Conservation (phyloP, 1,140 invertebrate species). For the Polyergus mexicanus region DNA sequence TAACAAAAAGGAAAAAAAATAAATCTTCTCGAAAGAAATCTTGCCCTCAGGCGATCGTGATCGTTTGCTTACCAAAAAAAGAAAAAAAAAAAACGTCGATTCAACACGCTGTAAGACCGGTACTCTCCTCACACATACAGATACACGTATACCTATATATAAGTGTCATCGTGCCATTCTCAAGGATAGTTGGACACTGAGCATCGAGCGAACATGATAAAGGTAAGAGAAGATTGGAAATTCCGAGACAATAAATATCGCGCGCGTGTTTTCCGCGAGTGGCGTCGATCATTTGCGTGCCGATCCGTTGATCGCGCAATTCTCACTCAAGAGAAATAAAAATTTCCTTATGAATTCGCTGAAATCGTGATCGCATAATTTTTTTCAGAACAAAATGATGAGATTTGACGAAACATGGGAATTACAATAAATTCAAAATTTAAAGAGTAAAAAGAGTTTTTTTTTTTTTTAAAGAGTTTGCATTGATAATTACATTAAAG, state of each 20-base stretch:
- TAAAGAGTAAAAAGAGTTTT: neutral
- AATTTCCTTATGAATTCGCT: neutral
- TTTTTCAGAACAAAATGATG: neutral
- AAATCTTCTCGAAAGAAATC: neutral
- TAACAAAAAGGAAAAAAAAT: constrained; percentile 39
- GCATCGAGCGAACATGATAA: constrained; percentile 80
- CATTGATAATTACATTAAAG: no score
- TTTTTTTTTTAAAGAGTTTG: neutral
- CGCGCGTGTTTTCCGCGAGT: neutral
- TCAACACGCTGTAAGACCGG: constrained; percentile 76
- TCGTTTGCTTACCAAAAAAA: constrained; percentile 70
- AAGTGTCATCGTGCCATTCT: constrained; percentile 75
- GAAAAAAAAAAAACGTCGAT: constrained; percentile 79
- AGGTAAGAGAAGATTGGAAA: constrained; percentile 75
- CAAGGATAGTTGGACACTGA: constrained; percentile 77
- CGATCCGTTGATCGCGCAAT: neutral
- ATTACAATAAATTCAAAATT: neutral
- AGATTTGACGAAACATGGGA: neutral
- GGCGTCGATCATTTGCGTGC: neutral
- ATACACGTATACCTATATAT: constrained; percentile 67
- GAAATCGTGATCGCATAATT: constrained; percentile 2
- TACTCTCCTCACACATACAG: constrained; percentile 65
- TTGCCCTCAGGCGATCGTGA: constrained; percentile 40
- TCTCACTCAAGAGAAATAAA: neutral
- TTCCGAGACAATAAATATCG: neutral